Conservation (phyloP, 2,888 invertebrate species). For the Ctena decussata region DNA sequence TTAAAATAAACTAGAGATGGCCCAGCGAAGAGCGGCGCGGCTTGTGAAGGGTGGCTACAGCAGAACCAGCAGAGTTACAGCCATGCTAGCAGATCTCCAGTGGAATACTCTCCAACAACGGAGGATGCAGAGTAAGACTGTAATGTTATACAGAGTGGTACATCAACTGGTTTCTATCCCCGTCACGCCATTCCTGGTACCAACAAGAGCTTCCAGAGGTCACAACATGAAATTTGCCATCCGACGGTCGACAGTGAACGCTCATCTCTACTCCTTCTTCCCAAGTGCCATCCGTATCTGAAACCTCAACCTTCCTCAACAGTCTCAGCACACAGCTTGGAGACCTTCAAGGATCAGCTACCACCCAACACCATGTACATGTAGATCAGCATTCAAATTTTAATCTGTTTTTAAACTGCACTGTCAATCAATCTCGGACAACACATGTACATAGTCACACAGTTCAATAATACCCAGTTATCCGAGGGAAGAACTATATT, state of each 20-base stretch:
- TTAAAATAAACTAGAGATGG: background rate
- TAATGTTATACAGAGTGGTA: background rate
- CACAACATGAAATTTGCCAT: background rate
- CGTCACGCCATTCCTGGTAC: background rate
- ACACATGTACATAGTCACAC: no score
- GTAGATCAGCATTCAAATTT: background rate
- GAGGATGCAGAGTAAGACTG: background rate
- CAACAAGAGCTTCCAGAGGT: background rate
- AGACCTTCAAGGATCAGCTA: background rate
- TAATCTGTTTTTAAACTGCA: conserved; percentile 4
- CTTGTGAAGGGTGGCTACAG: background rate
- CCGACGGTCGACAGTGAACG: background rate
- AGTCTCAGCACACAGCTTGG: background rate
- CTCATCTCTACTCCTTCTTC: background rate
- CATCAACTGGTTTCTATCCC: background rate
- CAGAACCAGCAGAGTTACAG: background rate
- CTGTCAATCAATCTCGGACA: no score
- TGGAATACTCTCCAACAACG: background rate
- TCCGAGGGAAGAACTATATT: no score
- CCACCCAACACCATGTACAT: background rate
- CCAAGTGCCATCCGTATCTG: background rate
- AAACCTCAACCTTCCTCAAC: background rate
- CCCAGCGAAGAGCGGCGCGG: background rate
- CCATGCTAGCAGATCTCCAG: background rate
- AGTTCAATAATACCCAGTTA: no score